phyloP scores from a whole-genome alignment of 1,140 invertebrate species.

The Drosophila suzukii region DNA sequence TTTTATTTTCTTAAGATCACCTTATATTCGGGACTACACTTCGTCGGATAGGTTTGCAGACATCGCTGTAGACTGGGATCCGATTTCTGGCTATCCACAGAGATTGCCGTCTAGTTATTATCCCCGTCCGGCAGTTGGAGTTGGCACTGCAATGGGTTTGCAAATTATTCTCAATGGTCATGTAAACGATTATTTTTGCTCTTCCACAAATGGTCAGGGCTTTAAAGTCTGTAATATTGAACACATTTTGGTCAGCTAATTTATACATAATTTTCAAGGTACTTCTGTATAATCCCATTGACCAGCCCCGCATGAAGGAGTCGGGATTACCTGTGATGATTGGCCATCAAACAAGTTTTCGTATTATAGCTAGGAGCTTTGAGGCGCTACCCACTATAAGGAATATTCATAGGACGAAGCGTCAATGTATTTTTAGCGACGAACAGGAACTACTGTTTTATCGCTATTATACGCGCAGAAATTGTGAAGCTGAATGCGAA shows the following conservation, averaged over 20 bases:
- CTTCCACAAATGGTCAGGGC: conserved; percentile 90
- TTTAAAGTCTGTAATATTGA: conserved; percentile 87
- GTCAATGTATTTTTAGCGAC: conserved; percentile 77
- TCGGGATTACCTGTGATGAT: conserved; percentile 68
- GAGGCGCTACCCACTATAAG: conserved; percentile 54
- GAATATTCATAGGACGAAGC: conserved; percentile 46
- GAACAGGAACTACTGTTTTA: conserved; percentile 69
- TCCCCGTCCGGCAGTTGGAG: conserved; percentile 84
- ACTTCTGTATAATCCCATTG: conserved; percentile 75
- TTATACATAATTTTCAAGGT: conserved; percentile 34
- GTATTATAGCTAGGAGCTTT: conserved; percentile 59
- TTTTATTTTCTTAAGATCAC: conserved; percentile 15
- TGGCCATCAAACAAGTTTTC: conserved; percentile 67
- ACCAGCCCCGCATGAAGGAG: conserved; percentile 71
- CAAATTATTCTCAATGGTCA: conserved; percentile 89
- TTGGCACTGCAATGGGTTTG: conserved; percentile 89
- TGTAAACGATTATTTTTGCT: conserved; percentile 90
- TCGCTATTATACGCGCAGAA: conserved; percentile 83
- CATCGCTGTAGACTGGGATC: conserved; percentile 88
- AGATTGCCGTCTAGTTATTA: conserved; percentile 60
- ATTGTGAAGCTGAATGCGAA: conserved; percentile 90
- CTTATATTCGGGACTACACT: conserved; percentile 60
- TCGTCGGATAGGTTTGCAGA: conserved; percentile 56
- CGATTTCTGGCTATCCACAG: conserved; percentile 63
- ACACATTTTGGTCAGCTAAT: neutral